These are phyloP conservation scores for Fistularia commersonii DNA, from an alignment of 2,797 vertebrate species.

Conservation along the genomic window DNA sequence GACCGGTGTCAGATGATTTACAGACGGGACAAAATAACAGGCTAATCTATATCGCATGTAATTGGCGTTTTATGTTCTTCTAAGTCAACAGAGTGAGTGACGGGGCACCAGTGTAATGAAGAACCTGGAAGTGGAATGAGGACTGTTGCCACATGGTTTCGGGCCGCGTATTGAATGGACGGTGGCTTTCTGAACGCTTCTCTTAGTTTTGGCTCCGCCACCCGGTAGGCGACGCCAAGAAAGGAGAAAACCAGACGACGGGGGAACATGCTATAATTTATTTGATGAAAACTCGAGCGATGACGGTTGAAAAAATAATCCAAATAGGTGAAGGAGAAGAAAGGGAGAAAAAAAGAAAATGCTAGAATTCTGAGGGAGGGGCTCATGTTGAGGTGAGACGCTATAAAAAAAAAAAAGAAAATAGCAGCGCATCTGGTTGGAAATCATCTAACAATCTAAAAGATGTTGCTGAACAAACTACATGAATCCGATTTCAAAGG, in stretches of 20 bases:
- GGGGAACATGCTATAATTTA: conserved; percentile 66
- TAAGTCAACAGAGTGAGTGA: conserved; percentile 23
- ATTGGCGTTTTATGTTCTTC: conserved; percentile 38
- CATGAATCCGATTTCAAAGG: too few species aligned
- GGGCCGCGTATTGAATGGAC: conserved; percentile 59
- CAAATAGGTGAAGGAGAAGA: conserved; percentile 30
- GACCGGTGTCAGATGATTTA: background rate
- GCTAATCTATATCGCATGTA: conserved; percentile 26
- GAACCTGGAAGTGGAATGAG: conserved; percentile 55
- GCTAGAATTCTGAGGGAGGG: too few species aligned
- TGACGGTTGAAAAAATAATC: conserved; percentile 60
- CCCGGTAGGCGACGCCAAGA: conserved; percentile 52
- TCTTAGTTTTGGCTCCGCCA: conserved; percentile 70
- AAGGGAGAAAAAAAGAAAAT: background rate
- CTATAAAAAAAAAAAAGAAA: too few species aligned
- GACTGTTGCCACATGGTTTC: conserved; percentile 65
- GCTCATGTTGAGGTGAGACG: conserved; percentile 30
- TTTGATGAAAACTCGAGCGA: conserved; percentile 67
- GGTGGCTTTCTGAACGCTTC: conserved; percentile 64
- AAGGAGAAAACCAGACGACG: conserved; percentile 61
- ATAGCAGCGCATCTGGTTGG: too few species aligned
- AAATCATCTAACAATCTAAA: too few species aligned
- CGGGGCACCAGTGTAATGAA: conserved; percentile 30
- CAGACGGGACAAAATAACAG: conserved; percentile 4
- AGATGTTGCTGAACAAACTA: too few species aligned